Conservation (phyloP, 2,888 invertebrate genomes). For the Drosophila borborema region DNA sequence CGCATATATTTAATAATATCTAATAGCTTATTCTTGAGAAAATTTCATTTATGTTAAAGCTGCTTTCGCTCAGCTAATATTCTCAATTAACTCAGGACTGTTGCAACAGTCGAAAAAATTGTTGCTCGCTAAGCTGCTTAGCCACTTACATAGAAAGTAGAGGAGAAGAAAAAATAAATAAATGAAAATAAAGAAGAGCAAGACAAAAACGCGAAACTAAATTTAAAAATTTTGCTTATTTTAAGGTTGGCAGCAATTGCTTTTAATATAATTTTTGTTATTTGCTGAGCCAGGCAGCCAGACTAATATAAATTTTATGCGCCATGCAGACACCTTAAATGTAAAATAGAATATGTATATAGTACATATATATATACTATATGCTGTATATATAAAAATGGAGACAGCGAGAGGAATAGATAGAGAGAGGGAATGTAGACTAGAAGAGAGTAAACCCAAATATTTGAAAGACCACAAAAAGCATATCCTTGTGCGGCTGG, state of each 20-base stretch:
- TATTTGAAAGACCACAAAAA: conserved; percentile 77
- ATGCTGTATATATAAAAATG: not conserved
- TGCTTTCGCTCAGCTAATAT: conserved; percentile 34
- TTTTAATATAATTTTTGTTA: conserved; percentile 47
- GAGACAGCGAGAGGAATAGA: not conserved
- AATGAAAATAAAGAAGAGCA: not conserved
- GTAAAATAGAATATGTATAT: conserved; percentile 16
- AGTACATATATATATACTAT: not conserved
- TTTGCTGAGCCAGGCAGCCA: conserved; percentile 32
- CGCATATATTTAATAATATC: not conserved
- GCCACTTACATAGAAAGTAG: not conserved
- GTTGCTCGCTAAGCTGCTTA: conserved; percentile 41
- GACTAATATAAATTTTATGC: conserved; percentile 67
- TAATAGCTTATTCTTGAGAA: not conserved
- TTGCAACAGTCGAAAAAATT: not conserved
- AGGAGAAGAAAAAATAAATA: not conserved
- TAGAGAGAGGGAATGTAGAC: not conserved
- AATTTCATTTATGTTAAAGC: conserved; percentile 20
- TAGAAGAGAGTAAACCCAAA: conserved; percentile 25
- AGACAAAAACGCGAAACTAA: conserved; percentile 27
- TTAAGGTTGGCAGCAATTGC: conserved; percentile 36
- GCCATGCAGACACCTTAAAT: conserved; percentile 60
- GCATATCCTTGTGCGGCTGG: conserved; percentile 78
- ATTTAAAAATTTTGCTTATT: conserved; percentile 24
- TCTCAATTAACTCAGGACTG: conserved; percentile 26